phyloP scores from a whole-genome alignment of 2,888 invertebrate species.

The Aethes cnicana region DNA sequence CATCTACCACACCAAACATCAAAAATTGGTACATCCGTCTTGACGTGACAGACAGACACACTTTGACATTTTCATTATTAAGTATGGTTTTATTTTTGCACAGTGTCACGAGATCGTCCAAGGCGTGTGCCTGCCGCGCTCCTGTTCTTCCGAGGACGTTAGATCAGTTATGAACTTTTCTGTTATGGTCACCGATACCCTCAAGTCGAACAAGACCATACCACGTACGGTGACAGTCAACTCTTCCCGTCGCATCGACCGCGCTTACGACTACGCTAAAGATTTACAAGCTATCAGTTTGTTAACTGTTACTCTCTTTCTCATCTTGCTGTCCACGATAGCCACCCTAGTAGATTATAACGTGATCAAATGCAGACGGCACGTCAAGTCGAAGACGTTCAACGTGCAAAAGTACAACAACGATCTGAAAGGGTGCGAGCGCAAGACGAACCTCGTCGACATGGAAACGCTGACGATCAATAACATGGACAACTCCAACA shows the following conservation, averaged over 20 bases:
- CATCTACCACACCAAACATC: no score
- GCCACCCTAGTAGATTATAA: constrained; percentile 75
- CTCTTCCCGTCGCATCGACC: constrained; percentile 53
- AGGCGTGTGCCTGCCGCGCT: constrained; percentile 75
- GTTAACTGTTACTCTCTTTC: constrained; percentile 51
- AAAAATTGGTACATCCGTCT: no score
- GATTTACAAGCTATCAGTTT: constrained; percentile 60
- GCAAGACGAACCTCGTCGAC: constrained; percentile 38
- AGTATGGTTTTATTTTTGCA: no score
- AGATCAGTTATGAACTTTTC: constrained; percentile 73
- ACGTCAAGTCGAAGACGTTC: constrained; percentile 58
- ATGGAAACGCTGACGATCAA: constrained; percentile 42
- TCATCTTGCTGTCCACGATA: constrained; percentile 54
- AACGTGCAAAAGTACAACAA: constrained; percentile 63
- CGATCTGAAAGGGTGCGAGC: constrained; percentile 36
- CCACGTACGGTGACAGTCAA: constrained; percentile 58
- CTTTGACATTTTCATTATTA: no score
- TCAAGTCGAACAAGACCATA: constrained; percentile 59
- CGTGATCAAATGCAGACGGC: constrained; percentile 52
- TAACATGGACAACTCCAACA: constrained; percentile 49
- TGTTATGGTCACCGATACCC: constrained; percentile 68
- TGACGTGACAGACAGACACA: no score
- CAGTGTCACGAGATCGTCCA: constrained; percentile 65
- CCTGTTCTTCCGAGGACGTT: constrained; percentile 68
- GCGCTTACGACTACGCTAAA: constrained; percentile 48